Evolutionary conservation across 1,140 invertebrate species (phyloP), one percentile per base, ranked within the genome.

Genomic region (Vollenhovia emeryi): DNA sequence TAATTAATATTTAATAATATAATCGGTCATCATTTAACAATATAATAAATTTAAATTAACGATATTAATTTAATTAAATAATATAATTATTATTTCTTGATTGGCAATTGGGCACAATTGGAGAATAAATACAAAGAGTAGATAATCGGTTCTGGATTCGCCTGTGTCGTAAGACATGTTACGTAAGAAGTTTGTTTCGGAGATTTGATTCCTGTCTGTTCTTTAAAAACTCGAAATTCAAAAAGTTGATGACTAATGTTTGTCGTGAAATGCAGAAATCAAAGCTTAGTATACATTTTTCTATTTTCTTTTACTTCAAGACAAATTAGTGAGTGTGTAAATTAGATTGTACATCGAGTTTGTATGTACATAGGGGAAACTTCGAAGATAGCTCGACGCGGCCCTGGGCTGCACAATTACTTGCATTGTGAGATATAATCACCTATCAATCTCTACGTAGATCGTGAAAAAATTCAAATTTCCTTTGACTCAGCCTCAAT

Each of bases 241-340:
- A 11, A 40, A 83, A 86, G 76, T 83, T 87, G 60, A 74, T n/a
- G 43, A 59, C 9, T n/a, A 36, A 30, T 15, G 9, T 57, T 43
- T 0, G 4, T 7, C 2, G 3, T 8, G 3, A 60, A 5, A 0
- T 21, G 2, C 2, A 57, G 4, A 27, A 1, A 33, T 36, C 0
- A 74, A 36, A 55, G 3, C 7, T 0, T 3, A 15, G 7, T 11
- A 4, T 24, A 24, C 2, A 13, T 59, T 60, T 75, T 74, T 13
- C 33, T 11, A 57, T n/a, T 18, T 27, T 59, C 5, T 9, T 40
- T 3, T n/a, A n/a, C 13, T 43, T 60, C 27, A 4, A 4, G 33
- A 9, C 4, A 40, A 57, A 33, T 30, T 52, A 33, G 18, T 36
- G 11, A 55, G 13, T 36, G 21, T 7, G 5, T 15, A 50, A 55